Evolutionary conservation across 2,797 vertebrate species (phyloP), one percentile per base, ranked within the genome.

Genomic region (Crotalus adamanteus): DNA sequence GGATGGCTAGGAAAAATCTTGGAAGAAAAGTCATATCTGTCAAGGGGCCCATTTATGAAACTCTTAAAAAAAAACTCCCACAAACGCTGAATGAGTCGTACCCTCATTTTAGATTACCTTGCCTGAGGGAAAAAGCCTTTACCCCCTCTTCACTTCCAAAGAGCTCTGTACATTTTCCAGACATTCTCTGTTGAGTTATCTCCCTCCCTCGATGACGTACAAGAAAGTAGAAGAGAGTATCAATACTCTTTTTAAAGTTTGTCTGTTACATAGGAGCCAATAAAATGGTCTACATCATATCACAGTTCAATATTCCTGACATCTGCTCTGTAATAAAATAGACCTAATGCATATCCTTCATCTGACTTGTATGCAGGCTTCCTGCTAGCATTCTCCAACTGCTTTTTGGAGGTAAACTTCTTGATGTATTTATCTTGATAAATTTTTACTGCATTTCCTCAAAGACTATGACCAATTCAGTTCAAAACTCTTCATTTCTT

Each of bases 91-190:
- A 94, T 25, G 90, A 96, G 93, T 95, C 96, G 56, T 87, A 2
- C 61, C 89, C 95, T 95, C 94, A 90, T 93, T 93, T 97, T 95
- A 92, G 92, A 92, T 95, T 96, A 96, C 95, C 93, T 97, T 96
- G 97, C 97, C 96, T 96, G 92, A 96, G 96, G 96, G 96, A 97
- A 96, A 94, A 93, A 93, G 93, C 94, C 96, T 96, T 96, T 94
- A 94, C 92, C 93, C 93, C 4, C 61, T 94, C 94, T 96, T 95
- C 96, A 96, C 93, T 95, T 95, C 61, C 28, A 96, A 95, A 91
- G 92, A 94, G 90, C 92, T 94, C 92, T 95, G 93, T 88, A 95
- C 91, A 85, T 89, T 95, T 97, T 97, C 93, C 97, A 96, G 95
- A 97, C 97, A 94, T 92, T 97, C 95, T 92, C 93, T 94, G 96